Evolutionary conservation across 2,888 invertebrate genomes (phyloP).

Genomic region (Erebia aethiops): DNA sequence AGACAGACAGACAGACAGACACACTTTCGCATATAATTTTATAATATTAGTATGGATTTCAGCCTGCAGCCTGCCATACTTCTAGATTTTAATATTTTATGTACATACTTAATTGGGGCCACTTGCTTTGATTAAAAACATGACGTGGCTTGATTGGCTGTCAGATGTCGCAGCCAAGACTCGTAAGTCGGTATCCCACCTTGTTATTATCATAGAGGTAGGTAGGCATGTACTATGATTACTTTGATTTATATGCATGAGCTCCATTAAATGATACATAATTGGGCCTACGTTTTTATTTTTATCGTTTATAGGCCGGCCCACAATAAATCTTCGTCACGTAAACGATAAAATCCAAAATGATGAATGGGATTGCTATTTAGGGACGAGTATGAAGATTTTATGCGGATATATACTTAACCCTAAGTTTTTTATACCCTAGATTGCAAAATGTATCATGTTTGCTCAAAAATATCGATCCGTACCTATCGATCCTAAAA

Average conservation of each 20-base stretch:
- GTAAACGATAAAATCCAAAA: slow-evolving; percentile 47
- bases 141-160: slow-evolving; percentile 28
- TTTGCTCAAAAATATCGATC: too few species aligned
- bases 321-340: slow-evolving; percentile 67
- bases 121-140: slow-evolving; percentile 18
- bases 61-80: background rate
- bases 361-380: slow-evolving; percentile 45
- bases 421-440: slow-evolving; percentile 24
- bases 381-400: slow-evolving; percentile 38
- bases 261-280: slow-evolving; percentile 70
- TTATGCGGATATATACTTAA: slow-evolving; percentile 37
- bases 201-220: slow-evolving; percentile 61
- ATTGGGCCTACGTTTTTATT: slow-evolving; percentile 65
- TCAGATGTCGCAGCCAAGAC: slow-evolving; percentile 45
- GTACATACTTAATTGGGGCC: background rate
- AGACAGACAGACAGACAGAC: too few species aligned
- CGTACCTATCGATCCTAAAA: too few species aligned
- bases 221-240: slow-evolving; percentile 52
- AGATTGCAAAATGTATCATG: slow-evolving; percentile 18
- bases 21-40: too few species aligned
- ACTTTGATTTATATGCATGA: slow-evolving; percentile 77
- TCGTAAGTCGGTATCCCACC: slow-evolving; percentile 47
- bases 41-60: too few species aligned
- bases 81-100: slow-evolving; percentile 13
- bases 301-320: slow-evolving; percentile 58